Base-by-base conservation (phyloP, 1,140 invertebrate genomes). In the Pseudomyrmex gracilis region DNA sequence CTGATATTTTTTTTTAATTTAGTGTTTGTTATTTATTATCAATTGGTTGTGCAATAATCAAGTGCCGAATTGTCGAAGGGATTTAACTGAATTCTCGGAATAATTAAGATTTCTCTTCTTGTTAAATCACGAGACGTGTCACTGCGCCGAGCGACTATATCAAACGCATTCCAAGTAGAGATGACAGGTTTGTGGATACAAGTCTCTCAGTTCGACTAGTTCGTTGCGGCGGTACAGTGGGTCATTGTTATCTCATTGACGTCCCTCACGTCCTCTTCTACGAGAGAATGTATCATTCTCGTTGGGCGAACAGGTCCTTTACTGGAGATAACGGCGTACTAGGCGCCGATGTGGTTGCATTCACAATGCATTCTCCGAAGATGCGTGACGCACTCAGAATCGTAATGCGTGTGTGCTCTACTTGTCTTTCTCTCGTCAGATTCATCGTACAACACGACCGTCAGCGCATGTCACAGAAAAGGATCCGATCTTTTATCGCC, bases 181-280 rank as follows among this genome's bases (percentile, higher is more conserved):
- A 82, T 58, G 71, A 84, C 76, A 74, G 68, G 49, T 58, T 47
- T 22, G 64, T 64, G 20, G 68, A 71, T 60, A 85, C 51, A 85
- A 71, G 71, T 45, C 61, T 80, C 34, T 87, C 66, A 77, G 63
- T 77, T 84, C 24, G 70, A 71, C 53, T 57, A 45, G 71, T 57
- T 74, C 47, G 58, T 80, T 85, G 70, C 84, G 67, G 67, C 66
- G 58, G 58, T 58, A 88, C 87, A 88, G 87, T 86, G 74, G 82
- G 45, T 73, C 87, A 89, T 89, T 89, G 87, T 89, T 88, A 88
- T 88, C 78, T 89, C 87, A 85, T 88, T 89, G 87, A 71, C 84
- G 80, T 86, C 73, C 63, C 58, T 57, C 20, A 45, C 58, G 76
- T 85, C 78, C 61, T 17, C 57, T 58, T 60, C 34, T 22, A 78